A percentile compares a stretch with the other conserved stretches of the same genome.
These are phyloP conservation scores for Stegostoma tigrinum DNA, from an alignment of 2,113 vertebrate genomes.

Conservation along the genomic window DNA sequence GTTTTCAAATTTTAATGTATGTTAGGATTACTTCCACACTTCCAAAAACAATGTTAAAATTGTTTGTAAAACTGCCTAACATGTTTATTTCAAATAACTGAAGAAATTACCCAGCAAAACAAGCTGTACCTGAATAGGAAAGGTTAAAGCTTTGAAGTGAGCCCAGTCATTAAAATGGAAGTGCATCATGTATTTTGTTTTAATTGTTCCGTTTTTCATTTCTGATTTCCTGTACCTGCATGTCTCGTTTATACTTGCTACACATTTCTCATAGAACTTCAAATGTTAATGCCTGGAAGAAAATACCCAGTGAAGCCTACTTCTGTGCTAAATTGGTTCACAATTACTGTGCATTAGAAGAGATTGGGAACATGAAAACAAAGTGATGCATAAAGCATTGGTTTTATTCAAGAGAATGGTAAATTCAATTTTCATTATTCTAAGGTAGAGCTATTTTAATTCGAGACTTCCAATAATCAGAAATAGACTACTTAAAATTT, in stretches of 20 bases:
- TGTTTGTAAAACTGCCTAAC: background rate
- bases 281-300: background rate
- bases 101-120: background rate
- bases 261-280: background rate
- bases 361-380: background rate
- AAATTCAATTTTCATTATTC: background rate
- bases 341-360: background rate
- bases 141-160: background rate
- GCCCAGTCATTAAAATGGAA: background rate
- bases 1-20: background rate
- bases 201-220: background rate
- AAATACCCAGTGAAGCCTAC: background rate
- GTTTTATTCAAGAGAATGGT: background rate
- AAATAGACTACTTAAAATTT: background rate
- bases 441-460: background rate
- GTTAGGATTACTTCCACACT: background rate
- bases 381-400: background rate
- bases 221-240: background rate
- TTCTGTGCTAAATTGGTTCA: background rate
- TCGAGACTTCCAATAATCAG: background rate
- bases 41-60: background rate
- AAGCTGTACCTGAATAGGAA: background rate
- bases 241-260: background rate
- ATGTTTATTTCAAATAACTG: background rate
- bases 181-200: background rate